These are phyloP conservation scores for Stercorarius parasiticus DNA, from an alignment of 2,113 vertebrate genomes.

Conservation along the genomic window DNA sequence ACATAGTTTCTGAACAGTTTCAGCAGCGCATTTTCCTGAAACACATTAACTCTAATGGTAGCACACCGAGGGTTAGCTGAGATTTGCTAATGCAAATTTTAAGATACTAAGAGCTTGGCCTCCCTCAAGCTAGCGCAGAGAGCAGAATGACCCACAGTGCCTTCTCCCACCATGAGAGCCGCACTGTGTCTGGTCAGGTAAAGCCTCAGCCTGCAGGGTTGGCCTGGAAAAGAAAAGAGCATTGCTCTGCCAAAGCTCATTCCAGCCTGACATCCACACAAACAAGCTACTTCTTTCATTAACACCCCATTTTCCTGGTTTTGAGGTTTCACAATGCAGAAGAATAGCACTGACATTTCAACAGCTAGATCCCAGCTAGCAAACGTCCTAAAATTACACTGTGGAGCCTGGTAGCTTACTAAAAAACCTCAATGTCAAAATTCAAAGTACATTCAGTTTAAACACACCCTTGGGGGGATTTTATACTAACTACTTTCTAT, in stretches of 20 bases:
- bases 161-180: not conserved
- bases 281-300: not conserved
- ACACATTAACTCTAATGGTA: not conserved
- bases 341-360: not conserved
- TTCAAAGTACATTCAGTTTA: conserved; percentile 49
- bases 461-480: conserved; percentile 52
- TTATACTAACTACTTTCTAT: conserved; percentile 64
- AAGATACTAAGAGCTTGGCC: not conserved
- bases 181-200: not conserved
- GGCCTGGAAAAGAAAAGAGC: not conserved
- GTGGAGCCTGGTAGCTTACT: not conserved
- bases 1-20: not conserved
- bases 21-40: not conserved
- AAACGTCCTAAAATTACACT: not conserved
- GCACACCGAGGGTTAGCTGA: not conserved
- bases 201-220: not conserved
- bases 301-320: not conserved
- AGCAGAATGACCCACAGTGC: not conserved
- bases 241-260: not conserved
- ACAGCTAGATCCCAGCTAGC: not conserved
- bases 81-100: not conserved
- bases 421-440: conserved; percentile 58
- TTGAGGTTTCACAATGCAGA: not conserved
- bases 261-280: not conserved
- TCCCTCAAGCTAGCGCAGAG: not conserved